Base-by-base conservation (phyloP, 1,140 invertebrate genomes). In the Palaemon carinicauda region DNA sequence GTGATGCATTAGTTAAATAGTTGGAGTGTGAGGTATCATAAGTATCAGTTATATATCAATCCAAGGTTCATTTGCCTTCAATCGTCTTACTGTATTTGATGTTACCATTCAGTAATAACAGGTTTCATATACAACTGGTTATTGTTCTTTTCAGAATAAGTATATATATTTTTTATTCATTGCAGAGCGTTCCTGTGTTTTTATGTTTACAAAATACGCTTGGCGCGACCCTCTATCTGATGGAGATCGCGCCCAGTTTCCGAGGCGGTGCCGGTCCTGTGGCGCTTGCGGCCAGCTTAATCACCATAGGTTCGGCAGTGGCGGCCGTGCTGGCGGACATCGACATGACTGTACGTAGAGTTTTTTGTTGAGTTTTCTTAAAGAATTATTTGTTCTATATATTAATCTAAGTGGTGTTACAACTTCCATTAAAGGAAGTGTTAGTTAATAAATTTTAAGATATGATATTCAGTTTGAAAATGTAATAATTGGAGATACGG, bases 141-240 rank as follows among this genome's bases (percentile, higher is more conserved):
- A 10, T 0, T 24, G 33, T 60, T 65, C n/a, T 29, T 60, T 19
- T 2, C 54, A 9, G 53, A 17, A 9, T 60, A 50, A 17, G 33
- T 3, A 15, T 17, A 1, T 19, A 73, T 21, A 15, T 15, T 7
- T 52, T 52, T 50, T 33, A 12, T 31, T 21, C 74, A 31, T 75
- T 80, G n/a, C 80, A 90, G 90, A 90, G 89, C 65, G 87, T 90
- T 2, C 88, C 90, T 12, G 88, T 90, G 81, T 90, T 90, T 54
- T 60, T 90, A 54, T 90, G 89, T 65, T 87, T 90, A 14, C 89
- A 89, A 80, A 90, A 91, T 73, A 84, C 89, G 3, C 80, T 89
- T 24, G 77, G 84, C 14, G 88, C 89, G 14, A 86, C 83, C 52
- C 82, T 91, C 24, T 90, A 90, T 81, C 88, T 90, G 52, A 79